phyloP scores from a whole-genome alignment of 2,888 invertebrate species.

The Agrenia bidenticulata region DNA sequence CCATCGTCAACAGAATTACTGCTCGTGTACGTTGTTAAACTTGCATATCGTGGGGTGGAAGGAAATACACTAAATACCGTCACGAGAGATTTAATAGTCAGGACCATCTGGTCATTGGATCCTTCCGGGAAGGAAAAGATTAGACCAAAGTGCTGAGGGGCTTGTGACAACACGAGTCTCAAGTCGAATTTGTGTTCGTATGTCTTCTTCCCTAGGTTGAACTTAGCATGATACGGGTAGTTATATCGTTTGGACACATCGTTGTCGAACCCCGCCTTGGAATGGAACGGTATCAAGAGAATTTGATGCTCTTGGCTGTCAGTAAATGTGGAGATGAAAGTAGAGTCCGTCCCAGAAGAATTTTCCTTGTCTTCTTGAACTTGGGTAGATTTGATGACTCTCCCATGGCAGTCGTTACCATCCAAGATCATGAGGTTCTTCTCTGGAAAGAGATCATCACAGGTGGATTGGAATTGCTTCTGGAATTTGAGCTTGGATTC shows the following conservation, averaged over 20 bases:
- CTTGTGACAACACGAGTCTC: conserved; percentile 25
- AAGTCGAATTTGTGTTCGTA: conserved; percentile 37
- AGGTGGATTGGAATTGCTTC: conserved; percentile 21
- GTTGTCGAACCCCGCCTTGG: conserved; percentile 35
- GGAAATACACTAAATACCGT: conserved; percentile 40
- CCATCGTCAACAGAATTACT: background rate
- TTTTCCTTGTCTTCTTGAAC: conserved; percentile 13
- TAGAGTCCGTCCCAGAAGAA: conserved; percentile 10
- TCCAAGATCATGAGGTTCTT: conserved; percentile 29
- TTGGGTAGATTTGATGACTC: conserved; percentile 10
- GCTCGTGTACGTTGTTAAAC: conserved; percentile 26
- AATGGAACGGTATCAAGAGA: conserved; percentile 31
- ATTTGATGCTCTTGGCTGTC: conserved; percentile 38
- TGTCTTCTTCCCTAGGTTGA: conserved; percentile 28
- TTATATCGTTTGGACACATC: conserved; percentile 33
- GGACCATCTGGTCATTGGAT: conserved; percentile 9
- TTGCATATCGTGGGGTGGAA: conserved; percentile 19
- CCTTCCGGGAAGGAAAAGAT: conserved; percentile 38
- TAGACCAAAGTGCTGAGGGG: conserved; percentile 43
- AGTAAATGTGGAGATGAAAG: conserved; percentile 13
- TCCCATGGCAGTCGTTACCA: conserved; percentile 37
- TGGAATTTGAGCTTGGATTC: conserved; percentile 39
- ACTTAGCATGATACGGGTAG: conserved; percentile 41
- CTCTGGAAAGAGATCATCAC: conserved; percentile 31
- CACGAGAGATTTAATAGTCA: conserved; percentile 37